Evolutionary conservation across 2,113 vertebrate species (phyloP), one percentile per base, ranked within the genome.

Genomic region (Psammodynastes pulverulentus): DNA sequence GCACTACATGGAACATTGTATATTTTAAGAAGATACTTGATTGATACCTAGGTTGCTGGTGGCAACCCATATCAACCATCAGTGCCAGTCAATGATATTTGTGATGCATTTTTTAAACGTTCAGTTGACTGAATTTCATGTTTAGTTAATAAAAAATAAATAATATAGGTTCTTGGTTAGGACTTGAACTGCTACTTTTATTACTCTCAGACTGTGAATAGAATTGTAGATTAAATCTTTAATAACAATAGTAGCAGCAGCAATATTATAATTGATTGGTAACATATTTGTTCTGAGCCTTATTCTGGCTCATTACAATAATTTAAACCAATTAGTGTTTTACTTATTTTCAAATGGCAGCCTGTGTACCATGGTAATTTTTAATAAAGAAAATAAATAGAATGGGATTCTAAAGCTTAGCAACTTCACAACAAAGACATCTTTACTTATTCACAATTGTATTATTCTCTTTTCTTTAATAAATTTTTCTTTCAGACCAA

Each of bases 191-290:
- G 10, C 10, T 51, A 10, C 10, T 10, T 51, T 51, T 51, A 51
- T 0, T 12, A 51, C 12, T 51, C 12, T 15, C 2, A 51, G 49
- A 51, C 49, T 51, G 49, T 51, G 49, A 51, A 51, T 51, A 3
- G 49, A 51, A 51, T 51, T 51, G 49, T 12, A 51, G 49, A 51
- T 51, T 51, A 51, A 15, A 51, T 51, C 12, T 51, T 51, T 51
- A 51, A 51, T 51, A 51, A 15, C 49, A 51, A 51, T 51, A 95
- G 26, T 9, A 96, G 24, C 95, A 91, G 94, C 0, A 0, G 29
- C 1, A 94, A 90, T 95, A 95, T 92, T 95, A 92, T 89, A 86
- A 89, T 86, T 53, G 29, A 51, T 43, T 51, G 29, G 49, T 24
- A 45, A 19, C n/a, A 62, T 62, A 86, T 1, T 0, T 23, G 86